Evolutionary conservation across 2,113 vertebrate species (phyloP).

Genomic region (Ifrita kowaldi): DNA sequence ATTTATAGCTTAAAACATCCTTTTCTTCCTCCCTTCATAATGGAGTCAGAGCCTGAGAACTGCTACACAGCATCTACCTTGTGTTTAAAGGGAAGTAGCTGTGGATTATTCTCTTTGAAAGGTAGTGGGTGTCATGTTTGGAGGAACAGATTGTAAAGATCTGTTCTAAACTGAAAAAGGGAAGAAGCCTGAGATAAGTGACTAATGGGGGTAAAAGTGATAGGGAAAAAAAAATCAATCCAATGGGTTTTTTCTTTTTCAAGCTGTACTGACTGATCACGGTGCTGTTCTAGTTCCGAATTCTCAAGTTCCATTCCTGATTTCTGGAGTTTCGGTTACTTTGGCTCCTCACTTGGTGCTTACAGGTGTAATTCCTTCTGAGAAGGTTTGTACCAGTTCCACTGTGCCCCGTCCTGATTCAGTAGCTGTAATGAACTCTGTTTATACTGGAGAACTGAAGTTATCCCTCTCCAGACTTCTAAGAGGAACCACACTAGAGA

Average conservation of each 20-base stretch:
- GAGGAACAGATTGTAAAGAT: constrained; percentile 7
- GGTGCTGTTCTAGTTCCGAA: not conserved
- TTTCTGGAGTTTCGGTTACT: not conserved
- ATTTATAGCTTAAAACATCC: not conserved
- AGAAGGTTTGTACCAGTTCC: not conserved
- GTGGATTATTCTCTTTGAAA: not conserved
- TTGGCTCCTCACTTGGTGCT: not conserved
- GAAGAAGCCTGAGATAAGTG: not conserved
- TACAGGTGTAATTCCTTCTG: not conserved
- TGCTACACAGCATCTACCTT: not conserved
- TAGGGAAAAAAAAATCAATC: not conserved
- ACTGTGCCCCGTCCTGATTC: not conserved
- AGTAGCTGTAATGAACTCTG: not conserved
- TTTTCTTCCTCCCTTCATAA: not conserved
- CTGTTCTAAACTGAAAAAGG: not conserved
- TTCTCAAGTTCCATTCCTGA: not conserved
- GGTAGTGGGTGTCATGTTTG: not conserved
- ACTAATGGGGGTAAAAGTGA: not conserved
- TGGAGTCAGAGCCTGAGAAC: not conserved
- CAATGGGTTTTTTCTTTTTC: not conserved
- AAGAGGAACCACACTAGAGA: not conserved
- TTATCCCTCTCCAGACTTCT: not conserved
- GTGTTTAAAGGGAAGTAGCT: not conserved
- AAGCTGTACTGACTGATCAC: not conserved
- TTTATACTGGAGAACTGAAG: not conserved